Evolutionary conservation across 2,888 invertebrate species (phyloP).

Genomic region (Ephialtes manifestator): DNA sequence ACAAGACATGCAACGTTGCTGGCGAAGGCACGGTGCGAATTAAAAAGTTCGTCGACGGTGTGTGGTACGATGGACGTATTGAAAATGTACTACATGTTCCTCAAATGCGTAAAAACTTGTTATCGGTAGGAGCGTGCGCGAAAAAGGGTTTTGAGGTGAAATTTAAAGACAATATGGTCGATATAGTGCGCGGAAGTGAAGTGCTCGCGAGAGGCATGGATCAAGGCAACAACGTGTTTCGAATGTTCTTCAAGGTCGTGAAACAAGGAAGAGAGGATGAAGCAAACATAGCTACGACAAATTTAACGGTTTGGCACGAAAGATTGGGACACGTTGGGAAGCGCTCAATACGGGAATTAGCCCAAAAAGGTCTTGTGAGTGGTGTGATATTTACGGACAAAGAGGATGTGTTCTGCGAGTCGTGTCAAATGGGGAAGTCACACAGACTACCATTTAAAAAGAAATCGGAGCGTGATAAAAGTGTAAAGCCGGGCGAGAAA

Average conservation of each 20-base stretch:
- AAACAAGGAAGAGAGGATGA: background rate
- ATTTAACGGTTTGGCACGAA: background rate
- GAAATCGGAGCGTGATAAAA: background rate
- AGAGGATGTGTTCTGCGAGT: too few relatives aligned
- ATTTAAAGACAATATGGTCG: constrained; percentile 58
- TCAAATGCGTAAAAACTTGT: constrained; percentile 72
- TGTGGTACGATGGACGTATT: too few relatives aligned
- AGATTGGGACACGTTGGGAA: background rate
- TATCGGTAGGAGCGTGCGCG: constrained; percentile 74
- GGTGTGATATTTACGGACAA: background rate
- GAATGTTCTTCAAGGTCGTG: constrained; percentile 28
- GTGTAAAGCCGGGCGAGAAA: background rate
- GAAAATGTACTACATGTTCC: constrained; percentile 70
- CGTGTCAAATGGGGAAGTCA: too few relatives aligned
- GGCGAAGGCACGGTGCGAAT: too few relatives aligned
- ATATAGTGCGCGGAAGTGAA: constrained; percentile 43
- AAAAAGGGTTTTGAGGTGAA: constrained; percentile 60
- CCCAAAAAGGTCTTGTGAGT: background rate
- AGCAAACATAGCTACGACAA: background rate
- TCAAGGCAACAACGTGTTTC: constrained; percentile 24
- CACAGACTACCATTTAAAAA: too few relatives aligned
- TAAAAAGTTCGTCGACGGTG: too few relatives aligned
- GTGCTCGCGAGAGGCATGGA: constrained; percentile 65
- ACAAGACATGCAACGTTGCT: too few relatives aligned
- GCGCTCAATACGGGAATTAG: background rate